Evolutionary conservation across 1,140 invertebrate species (phyloP).

Genomic region (Lethocerus indicus): DNA sequence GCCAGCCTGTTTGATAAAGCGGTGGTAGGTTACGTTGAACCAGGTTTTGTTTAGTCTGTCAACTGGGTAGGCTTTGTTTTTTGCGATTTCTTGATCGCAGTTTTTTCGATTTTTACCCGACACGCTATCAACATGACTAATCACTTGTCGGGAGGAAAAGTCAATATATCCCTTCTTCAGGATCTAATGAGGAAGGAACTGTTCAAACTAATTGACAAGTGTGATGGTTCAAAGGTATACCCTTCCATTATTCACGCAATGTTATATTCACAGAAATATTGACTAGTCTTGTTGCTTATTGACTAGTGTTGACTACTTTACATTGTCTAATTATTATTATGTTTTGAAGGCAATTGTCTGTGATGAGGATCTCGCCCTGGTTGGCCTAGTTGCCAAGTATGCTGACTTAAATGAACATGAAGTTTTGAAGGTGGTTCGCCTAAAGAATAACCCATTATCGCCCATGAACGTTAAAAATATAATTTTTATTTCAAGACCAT

Average conservation of each 20-base stretch:
- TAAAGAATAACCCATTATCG: slow-evolving; percentile 47
- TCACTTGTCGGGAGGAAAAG: slow-evolving; percentile 51
- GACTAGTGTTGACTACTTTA: slow-evolving; percentile 7
- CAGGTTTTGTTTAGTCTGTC: no score
- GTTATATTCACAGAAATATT: background rate
- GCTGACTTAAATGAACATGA: slow-evolving; percentile 60
- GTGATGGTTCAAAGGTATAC: slow-evolving; percentile 63
- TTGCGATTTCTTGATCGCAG: no score
- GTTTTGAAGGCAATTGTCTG: slow-evolving; percentile 61
- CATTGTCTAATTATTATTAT: background rate
- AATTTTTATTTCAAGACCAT: slow-evolving; percentile 76
- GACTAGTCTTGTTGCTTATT: background rate
- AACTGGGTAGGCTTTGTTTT: no score
- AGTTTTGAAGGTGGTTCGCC: slow-evolving; percentile 59
- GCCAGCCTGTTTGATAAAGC: no score
- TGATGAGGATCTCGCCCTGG: slow-evolving; percentile 75
- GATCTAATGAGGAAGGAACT: slow-evolving; percentile 66
- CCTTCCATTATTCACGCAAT: background rate
- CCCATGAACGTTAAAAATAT: slow-evolving; percentile 54
- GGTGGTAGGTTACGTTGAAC: no score
- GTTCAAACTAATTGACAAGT: slow-evolving; percentile 63
- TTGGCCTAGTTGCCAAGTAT: slow-evolving; percentile 73
- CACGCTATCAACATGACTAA: slow-evolving; percentile 15
- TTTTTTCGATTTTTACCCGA: no score
- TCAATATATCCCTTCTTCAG: slow-evolving; percentile 67